Conservation (phyloP, 1,140 invertebrate genomes). For the Ridgeia piscesae region DNA sequence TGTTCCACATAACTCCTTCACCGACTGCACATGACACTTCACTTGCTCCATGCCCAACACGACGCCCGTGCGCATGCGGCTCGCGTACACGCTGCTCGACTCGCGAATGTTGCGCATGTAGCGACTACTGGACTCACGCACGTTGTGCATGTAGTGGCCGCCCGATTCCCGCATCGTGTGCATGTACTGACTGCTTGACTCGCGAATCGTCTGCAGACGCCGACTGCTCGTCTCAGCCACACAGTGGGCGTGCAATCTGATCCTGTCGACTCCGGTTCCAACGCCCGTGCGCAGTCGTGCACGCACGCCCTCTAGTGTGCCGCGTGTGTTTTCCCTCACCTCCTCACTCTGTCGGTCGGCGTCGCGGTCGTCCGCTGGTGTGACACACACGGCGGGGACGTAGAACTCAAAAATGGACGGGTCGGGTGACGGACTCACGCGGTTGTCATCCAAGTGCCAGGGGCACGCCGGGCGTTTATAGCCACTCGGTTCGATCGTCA, state of each 20-base stretch:
- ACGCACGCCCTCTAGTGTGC: slow-evolving; percentile 47
- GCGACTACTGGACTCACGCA: slow-evolving; percentile 44
- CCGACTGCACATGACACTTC: slow-evolving; percentile 48
- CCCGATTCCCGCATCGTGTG: slow-evolving; percentile 37
- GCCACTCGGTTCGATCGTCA: background rate
- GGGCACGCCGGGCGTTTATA: background rate
- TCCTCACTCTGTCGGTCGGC: background rate
- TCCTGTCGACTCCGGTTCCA: slow-evolving; percentile 44
- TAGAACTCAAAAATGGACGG: background rate
- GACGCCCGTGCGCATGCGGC: slow-evolving; percentile 43
- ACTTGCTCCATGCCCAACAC: slow-evolving; percentile 46
- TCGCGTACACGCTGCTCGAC: slow-evolving; percentile 42
- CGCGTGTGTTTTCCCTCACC: slow-evolving; percentile 34
- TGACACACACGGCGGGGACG: background rate
- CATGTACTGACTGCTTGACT: slow-evolving; percentile 43
- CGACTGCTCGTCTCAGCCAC: slow-evolving; percentile 35
- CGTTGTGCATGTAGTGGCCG: slow-evolving; percentile 35
- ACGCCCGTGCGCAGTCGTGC: slow-evolving; percentile 39
- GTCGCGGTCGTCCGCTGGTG: background rate
- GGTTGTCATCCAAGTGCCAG: background rate
- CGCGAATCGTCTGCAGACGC: slow-evolving; percentile 48
- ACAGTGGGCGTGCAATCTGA: slow-evolving; percentile 34
- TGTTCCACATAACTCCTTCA: slow-evolving; percentile 54
- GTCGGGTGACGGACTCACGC: background rate
- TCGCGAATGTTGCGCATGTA: slow-evolving; percentile 49